These are phyloP conservation scores for Pyrrhura leucotis DNA, from an alignment of 2,797 vertebrate species.

Conservation along the genomic window DNA sequence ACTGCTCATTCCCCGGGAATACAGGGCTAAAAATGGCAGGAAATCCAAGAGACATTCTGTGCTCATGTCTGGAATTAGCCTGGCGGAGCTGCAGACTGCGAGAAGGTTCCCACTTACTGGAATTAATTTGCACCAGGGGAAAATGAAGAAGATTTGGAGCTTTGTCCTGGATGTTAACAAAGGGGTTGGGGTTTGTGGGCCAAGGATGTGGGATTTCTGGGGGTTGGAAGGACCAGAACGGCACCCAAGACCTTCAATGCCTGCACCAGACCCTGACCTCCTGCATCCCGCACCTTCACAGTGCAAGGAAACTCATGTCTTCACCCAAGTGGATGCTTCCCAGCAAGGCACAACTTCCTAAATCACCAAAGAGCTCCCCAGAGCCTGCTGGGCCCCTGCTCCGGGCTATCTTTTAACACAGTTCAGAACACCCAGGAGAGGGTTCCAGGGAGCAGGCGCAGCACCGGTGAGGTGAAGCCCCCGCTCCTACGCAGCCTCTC, in stretches of 20 bases:
- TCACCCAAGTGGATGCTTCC: neutral
- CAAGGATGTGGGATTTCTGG: neutral
- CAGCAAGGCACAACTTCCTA: neutral
- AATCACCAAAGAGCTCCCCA: fast-evolving
- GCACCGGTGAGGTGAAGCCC: fast-evolving
- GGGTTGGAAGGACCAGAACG: neutral
- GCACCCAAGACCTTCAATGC: neutral
- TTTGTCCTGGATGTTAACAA: neutral
- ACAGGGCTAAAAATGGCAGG: neutral
- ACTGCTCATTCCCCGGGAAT: neutral
- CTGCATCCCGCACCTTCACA: fast-evolving
- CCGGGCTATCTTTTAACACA: neutral
- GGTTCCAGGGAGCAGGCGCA: neutral
- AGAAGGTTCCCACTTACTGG: neutral
- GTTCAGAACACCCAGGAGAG: neutral
- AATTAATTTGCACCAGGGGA: neutral
- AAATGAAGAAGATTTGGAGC: neutral
- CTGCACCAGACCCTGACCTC: fast-evolving
- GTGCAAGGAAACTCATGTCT: fast-evolving
- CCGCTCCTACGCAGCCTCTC: neutral
- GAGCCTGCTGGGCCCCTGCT: neutral
- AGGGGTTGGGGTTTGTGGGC: neutral
- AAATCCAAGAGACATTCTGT: neutral
- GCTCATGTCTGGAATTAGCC: neutral
- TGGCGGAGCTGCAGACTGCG: neutral